Conservation (phyloP, 2,888 invertebrate genomes). For the Monopis laevigella region DNA sequence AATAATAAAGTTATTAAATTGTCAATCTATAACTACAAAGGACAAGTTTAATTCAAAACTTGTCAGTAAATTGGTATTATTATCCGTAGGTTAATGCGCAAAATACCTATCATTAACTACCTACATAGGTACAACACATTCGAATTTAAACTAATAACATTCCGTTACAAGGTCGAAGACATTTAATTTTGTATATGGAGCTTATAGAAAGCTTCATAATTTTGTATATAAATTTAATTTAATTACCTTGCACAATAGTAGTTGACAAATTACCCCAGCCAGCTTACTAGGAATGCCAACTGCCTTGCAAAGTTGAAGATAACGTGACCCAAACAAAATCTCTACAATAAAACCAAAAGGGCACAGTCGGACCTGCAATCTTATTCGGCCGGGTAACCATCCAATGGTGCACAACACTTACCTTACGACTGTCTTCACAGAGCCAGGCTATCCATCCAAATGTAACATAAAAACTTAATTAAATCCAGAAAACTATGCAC, state of each 20-base stretch:
- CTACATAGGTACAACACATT: no score
- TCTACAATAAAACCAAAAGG: constrained; percentile 20
- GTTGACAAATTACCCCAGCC: constrained; percentile 42
- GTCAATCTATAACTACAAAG: no score
- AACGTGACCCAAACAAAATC: constrained; percentile 28
- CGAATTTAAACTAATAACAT: background rate
- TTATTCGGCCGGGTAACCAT: constrained; percentile 34
- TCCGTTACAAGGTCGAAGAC: background rate
- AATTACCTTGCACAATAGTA: constrained; percentile 34
- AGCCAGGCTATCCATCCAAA: constrained; percentile 26
- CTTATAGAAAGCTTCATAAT: no score
- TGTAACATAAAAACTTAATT: background rate
- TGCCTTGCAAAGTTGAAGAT: constrained; percentile 40
- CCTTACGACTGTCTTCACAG: no score
- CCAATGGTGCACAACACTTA: constrained; percentile 27
- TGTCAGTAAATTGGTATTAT: background rate
- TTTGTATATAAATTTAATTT: no score
- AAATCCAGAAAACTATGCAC: background rate
- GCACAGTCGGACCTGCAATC: constrained; percentile 33
- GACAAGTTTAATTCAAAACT: no score
- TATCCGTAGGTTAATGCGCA: background rate
- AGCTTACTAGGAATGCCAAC: constrained; percentile 39
- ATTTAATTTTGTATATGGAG: no score
- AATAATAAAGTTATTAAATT: no score
- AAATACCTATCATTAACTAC: background rate